Evolutionary conservation across 2,113 vertebrate genomes (phyloP).

Genomic region (Bubo bubo): DNA sequence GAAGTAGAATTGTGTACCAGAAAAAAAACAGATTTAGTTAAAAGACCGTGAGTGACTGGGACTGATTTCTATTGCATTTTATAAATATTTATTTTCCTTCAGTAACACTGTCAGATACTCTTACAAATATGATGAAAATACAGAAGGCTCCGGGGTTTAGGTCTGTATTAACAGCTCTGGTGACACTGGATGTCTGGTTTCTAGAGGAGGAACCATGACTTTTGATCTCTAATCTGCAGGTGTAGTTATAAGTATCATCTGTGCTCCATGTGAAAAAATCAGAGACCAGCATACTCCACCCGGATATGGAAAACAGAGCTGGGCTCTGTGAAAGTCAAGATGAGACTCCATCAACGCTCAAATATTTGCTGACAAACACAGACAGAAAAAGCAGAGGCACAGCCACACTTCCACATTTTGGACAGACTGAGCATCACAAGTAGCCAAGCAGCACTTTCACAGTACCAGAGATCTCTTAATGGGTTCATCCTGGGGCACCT

Average conservation of each 20-base stretch:
- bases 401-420: fast-evolving
- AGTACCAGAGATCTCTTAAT: background rate
- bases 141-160: background rate
- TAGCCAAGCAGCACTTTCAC: background rate
- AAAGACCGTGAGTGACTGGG: background rate
- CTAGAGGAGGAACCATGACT: background rate
- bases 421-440: background rate
- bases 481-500: background rate
- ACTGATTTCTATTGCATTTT: background rate
- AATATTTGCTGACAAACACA: background rate
- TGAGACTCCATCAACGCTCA: background rate
- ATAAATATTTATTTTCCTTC: background rate
- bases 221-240: background rate
- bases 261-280: background rate
- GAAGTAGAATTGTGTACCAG: background rate
- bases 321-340: background rate
- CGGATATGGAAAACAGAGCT: background rate
- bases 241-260: background rate
- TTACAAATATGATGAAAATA: background rate
- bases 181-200: background rate
- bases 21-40: background rate
- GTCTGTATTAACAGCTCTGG: background rate
- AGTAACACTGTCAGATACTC: background rate
- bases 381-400: background rate
- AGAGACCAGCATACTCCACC: background rate